Evolutionary conservation across 1,140 invertebrate genomes (phyloP), one percentile per base, ranked within the genome.

Genomic region (Panonychus citri): DNA sequence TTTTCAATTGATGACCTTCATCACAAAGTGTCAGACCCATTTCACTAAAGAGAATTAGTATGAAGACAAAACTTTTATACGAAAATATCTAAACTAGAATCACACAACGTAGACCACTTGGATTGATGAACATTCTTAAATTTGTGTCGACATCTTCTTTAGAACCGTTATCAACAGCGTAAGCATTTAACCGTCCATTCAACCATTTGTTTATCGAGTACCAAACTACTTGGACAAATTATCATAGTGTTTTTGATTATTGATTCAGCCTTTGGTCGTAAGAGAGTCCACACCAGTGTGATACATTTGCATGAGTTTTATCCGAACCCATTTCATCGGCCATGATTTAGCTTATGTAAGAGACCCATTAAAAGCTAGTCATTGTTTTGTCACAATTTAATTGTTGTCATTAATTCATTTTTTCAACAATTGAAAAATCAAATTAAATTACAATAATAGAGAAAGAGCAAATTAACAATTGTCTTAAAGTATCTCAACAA

Each of bases 151-250:
- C 88, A 58, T 93, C 82, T 55, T 77, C 76, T 71, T 90, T 91
- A 24, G 80, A 78, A 0, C 89, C 60, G 61, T 83, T 84, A 70
- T 96, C 91, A 68, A 96, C 90, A 0, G 88, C 81, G 49, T 96
- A 64, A 24, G 82, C 77, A 65, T 79, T 80, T 13, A 98, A 77
- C 64, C 83, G 75, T 26, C 79, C 81, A 15, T 77, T 78, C 1
- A 99, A 70, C 95, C 95, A 99, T 72, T 99, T 99, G 19, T 78
- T 77, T 58, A 99, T 99, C 99, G 73, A 93, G 95, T 0, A 98
- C 94, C 59, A 99, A 73, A 66, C 88, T 95, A 69, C 88, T 94
- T 0, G 95, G 95, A 50, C 87, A 82, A 0, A 99, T 93, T 62
- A 99, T 86, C 26, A 95, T 83, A 1, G 78, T 87, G 73, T 95